Base-by-base conservation (phyloP, 2,113 vertebrate species). In the Odontophorus gujanensis region DNA sequence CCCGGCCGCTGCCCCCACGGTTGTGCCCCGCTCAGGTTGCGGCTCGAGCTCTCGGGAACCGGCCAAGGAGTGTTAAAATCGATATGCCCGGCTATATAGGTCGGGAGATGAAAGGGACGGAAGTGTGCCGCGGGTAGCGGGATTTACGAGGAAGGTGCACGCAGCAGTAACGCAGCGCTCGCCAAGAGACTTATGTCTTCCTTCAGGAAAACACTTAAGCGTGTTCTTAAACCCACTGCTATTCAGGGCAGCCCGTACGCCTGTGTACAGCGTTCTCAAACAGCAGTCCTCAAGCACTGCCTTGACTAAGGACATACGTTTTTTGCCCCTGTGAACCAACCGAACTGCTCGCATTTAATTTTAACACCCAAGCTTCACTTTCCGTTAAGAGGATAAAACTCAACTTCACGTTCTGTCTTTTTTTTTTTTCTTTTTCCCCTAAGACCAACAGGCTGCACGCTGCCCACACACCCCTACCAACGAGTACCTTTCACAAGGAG, bases 191-290 rank as follows among this genome's bases (percentile, higher is more conserved):
- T 57, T 48, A 24, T 73, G 88, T 84, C 72, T 92, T 87, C 83
- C 88, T 88, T 79, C 89, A 87, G 85, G 83, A 96, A 89, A 87
- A 87, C 81, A 43, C 66, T 90, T 81, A 66, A 76, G 76, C 55
- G 11, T 61, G 68, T 83, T 82, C 89, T 89, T 92, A 96, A 95
- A 87, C 2, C 65, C 68, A 36, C 71, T 82, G 48, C 94, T 91
- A 87, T 87, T 87, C 89, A 80, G 85, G 89, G 81, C 81, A 93
- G 95, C 67, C 59, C 38, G 1, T 75, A 89, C 38, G 38, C 87
- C 91, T 45, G 0, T 73, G 51, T 38, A 3, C 69, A 82, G 53
- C 6, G 21, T 79, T 92, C 91, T 92, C 81, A 75, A 16, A 42
- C 1, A 2, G 86, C 71, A 85, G 62, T 57, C 92, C 81, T 58